phyloP scores from a whole-genome alignment of 2,888 invertebrate genomes.

The Iphiclides podalirius region DNA sequence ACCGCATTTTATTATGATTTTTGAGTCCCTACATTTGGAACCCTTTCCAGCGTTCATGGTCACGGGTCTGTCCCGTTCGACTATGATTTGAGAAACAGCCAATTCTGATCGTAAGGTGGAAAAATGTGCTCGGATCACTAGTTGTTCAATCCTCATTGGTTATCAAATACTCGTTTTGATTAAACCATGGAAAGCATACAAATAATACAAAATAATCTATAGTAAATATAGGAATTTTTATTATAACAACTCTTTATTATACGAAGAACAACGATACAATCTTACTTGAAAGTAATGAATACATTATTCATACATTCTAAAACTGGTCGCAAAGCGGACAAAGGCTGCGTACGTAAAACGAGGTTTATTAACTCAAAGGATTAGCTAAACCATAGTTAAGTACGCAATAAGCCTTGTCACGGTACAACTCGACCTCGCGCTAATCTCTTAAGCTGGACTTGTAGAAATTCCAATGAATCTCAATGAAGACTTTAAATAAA shows the following conservation, averaged over 20 bases:
- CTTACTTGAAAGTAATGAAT: conserved; percentile 12
- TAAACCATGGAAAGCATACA: too few relatives aligned
- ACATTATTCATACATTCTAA: conserved; percentile 5
- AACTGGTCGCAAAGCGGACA: conserved; percentile 3
- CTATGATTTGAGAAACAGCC: too few relatives aligned
- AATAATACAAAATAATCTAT: too few relatives aligned
- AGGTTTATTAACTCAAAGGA: conserved; percentile 20
- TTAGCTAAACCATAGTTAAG: conserved; percentile 16
- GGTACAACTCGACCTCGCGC: conserved; percentile 6
- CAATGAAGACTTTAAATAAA: not conserved
- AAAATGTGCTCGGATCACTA: too few relatives aligned
- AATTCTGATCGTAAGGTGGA: too few relatives aligned
- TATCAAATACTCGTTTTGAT: too few relatives aligned
- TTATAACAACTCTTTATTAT: conserved; percentile 2
- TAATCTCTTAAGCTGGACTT: conserved; percentile 14
- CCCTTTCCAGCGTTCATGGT: too few relatives aligned
- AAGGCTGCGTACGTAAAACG: not conserved
- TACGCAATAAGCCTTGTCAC: conserved; percentile 12
- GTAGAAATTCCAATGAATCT: conserved; percentile 16
- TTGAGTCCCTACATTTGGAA: too few relatives aligned
- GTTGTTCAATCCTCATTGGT: too few relatives aligned
- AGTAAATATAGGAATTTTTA: too few relatives aligned
- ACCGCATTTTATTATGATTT: too few relatives aligned
- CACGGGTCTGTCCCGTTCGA: too few relatives aligned
- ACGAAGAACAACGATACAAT: conserved; percentile 1